phyloP scores from a whole-genome alignment of 2,113 vertebrate genomes.

The Dermatemys mawii region DNA sequence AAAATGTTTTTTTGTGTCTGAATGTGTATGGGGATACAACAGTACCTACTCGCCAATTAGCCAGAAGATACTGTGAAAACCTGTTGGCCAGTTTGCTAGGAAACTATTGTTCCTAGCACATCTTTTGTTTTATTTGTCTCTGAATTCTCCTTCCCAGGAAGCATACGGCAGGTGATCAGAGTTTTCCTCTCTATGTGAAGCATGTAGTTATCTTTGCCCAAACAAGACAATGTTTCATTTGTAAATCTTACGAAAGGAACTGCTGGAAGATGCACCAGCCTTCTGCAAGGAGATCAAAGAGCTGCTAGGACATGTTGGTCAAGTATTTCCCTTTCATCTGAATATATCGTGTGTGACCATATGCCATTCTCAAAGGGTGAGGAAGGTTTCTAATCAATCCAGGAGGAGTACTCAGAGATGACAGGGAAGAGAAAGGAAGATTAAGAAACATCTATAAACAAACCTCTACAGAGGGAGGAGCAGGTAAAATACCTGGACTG shows the following conservation, averaged over 20 bases:
- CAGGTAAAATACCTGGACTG: neutral
- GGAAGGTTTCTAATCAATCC: conserved; percentile 65
- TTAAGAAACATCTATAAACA: conserved; percentile 38
- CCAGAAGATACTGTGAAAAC: neutral
- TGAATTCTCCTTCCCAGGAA: neutral
- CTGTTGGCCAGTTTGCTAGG: neutral
- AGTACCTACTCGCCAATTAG: neutral
- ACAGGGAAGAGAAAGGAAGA: conserved; percentile 46
- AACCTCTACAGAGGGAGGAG: neutral
- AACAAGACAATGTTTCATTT: conserved; percentile 61
- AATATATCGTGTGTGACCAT: conserved; percentile 52
- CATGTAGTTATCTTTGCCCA: conserved; percentile 57
- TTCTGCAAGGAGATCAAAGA: conserved; percentile 70
- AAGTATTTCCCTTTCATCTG: conserved; percentile 71
- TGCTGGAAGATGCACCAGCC: conserved; percentile 57
- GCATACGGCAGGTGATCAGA: neutral
- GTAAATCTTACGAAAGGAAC: conserved; percentile 33
- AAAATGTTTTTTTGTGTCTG: neutral
- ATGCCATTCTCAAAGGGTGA: conserved; percentile 25
- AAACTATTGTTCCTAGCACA: neutral
- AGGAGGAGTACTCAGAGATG: conserved; percentile 30
- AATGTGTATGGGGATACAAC: accelerated
- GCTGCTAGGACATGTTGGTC: conserved; percentile 37
- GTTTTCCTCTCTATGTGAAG: conserved; percentile 38
- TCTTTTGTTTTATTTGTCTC: neutral